Base-by-base conservation (phyloP, 2,888 invertebrate species). In the Campoplex nolae region DNA sequence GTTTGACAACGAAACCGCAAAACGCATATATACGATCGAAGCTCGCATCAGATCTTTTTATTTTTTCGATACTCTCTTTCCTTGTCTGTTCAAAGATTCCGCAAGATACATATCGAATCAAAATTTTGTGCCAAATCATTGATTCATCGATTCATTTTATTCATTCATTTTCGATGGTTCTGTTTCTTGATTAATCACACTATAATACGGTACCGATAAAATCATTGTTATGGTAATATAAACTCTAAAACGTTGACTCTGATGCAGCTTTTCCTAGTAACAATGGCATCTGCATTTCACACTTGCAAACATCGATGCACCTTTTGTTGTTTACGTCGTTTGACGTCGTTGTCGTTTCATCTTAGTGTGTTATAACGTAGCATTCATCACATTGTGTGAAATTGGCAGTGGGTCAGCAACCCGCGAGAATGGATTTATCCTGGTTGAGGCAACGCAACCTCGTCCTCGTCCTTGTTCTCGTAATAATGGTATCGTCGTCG, bases 381-480 rank as follows among this genome's bases (percentile, higher is more conserved):
- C 81, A 84, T 84, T 81, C 78, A 78, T 70, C 62, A 35, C 51
- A 70, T 58, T 74, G 84, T 80, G 80, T 83, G 68, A 76, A 77
- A 84, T 74, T 82, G 58, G 62, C 75, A 82, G 84, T 83, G 83
- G 76, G 77, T 74, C 86, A 54, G 74, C 81, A 84, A 81, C 78
- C 81, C 71, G 81, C 81, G 77, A 87, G 84, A 83, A 89, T 89
- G 89, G 86, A 75, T 85, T 73, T 86, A 79, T 88, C 84, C 85
- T 85, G 86, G 88, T 84, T 88, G 81, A 81, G 79, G 82, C 84
- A 84, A 77, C 81, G 68, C 81, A 80, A 86, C 86, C 87, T 88
- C 88, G 75, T 88, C 87, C 86, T 90, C 84, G 80, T 90, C 84
- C 89, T 92, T 87, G 90, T 91, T 82, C 80, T 92, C 85, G 86